Evolutionary conservation across 1,140 invertebrate species (phyloP).

Genomic region (Caenorhabditis briggsae): DNA sequence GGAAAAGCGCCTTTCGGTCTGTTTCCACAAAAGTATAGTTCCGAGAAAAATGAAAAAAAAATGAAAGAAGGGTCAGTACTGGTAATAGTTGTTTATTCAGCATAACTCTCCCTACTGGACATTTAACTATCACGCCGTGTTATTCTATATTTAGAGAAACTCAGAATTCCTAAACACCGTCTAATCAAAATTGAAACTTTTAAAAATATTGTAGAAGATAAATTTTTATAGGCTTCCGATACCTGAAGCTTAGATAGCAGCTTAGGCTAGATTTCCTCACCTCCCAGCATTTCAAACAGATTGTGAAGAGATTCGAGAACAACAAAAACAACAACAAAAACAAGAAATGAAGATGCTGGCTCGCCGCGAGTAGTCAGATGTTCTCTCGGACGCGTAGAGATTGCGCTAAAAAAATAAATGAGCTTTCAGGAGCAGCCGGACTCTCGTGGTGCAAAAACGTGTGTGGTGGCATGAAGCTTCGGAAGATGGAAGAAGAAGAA

Average conservation of each 20-base stretch:
- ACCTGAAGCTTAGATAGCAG: too few species aligned
- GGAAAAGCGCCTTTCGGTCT: slow-evolving; percentile 17
- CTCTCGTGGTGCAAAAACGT: background rate
- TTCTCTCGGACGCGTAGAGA: slow-evolving; percentile 5
- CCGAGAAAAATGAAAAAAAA: background rate
- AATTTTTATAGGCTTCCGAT: too few species aligned
- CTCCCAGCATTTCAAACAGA: slow-evolving; percentile 8
- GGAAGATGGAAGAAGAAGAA: background rate
- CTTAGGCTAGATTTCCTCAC: background rate
- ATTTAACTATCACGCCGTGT: background rate
- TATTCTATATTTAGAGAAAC: slow-evolving; percentile 28
- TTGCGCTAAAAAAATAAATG: slow-evolving; percentile 2
- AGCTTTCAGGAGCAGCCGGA: background rate
- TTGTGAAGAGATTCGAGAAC: background rate
- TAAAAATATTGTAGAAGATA: too few species aligned
- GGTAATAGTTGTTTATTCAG: slow-evolving; percentile 36
- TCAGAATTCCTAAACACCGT: background rate
- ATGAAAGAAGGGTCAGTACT: slow-evolving; percentile 11
- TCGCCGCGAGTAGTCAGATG: slow-evolving; percentile 32
- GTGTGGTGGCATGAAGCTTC: background rate
- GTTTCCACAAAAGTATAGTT: slow-evolving; percentile 41
- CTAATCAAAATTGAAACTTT: background rate
- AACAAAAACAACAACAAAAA: slow-evolving; percentile 55
- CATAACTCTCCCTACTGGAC: slow-evolving; percentile 45
- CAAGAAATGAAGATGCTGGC: slow-evolving; percentile 18